These are phyloP conservation scores for Callosobruchus maculatus DNA, from an alignment of 2,888 invertebrate species.

Conservation along the genomic window DNA sequence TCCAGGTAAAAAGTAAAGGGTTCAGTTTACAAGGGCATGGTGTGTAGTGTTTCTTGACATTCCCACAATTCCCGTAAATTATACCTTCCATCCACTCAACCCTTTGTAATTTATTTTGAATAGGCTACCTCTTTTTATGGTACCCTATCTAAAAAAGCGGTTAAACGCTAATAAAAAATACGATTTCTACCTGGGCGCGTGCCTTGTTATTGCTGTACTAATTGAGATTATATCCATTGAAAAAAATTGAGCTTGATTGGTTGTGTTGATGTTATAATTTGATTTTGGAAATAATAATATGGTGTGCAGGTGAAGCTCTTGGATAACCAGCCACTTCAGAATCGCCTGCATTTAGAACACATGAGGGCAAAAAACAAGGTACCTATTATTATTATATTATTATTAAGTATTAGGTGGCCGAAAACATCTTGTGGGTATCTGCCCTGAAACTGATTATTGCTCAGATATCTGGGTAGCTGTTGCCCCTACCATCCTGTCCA, in stretches of 20 bases:
- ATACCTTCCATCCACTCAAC: not conserved
- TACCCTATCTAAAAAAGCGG: not conserved
- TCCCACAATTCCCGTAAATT: not conserved
- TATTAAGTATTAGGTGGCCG: too few relatives aligned
- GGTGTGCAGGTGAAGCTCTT: too few relatives aligned
- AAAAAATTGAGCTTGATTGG: not conserved
- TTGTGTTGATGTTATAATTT: not conserved
- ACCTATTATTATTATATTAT: too few relatives aligned
- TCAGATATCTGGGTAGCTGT: too few relatives aligned
- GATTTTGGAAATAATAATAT: not conserved
- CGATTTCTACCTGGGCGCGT: not conserved
- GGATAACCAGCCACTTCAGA: too few relatives aligned
- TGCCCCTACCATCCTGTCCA: too few relatives aligned
- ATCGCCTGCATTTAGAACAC: too few relatives aligned
- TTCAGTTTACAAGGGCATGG: too few relatives aligned
- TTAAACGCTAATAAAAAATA: not conserved
- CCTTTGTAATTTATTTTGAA: not conserved
- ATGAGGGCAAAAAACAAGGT: too few relatives aligned
- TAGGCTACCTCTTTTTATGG: not conserved
- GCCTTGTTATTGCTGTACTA: not conserved
- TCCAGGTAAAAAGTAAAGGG: too few relatives aligned
- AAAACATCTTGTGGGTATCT: too few relatives aligned
- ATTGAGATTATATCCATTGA: not conserved
- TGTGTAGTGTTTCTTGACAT: not conserved
- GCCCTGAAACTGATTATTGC: too few relatives aligned